A percentile compares a stretch with the other conserved stretches of the same genome.
Conservation (phyloP, 2,888 invertebrate species). For the Apamea crenata region DNA sequence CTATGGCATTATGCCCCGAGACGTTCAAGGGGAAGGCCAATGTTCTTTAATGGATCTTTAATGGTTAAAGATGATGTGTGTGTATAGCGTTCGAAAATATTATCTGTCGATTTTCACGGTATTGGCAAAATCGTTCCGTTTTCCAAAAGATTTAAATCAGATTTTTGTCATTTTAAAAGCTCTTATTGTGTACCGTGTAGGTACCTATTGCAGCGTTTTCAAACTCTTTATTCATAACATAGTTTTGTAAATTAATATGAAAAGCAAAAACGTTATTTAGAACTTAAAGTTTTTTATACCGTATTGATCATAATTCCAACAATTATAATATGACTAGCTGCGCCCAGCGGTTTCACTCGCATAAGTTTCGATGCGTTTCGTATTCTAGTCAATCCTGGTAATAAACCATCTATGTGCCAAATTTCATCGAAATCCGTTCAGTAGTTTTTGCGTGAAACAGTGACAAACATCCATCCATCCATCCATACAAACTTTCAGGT, state of each 20-base stretch:
- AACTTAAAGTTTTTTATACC: neutral
- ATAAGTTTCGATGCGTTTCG: too few relatives aligned
- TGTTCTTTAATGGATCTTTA: constrained; percentile 49
- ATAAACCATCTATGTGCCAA: too few relatives aligned
- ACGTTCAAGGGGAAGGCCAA: constrained; percentile 39
- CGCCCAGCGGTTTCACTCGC: too few relatives aligned
- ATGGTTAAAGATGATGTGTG: constrained; percentile 7
- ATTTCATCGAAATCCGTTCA: too few relatives aligned
- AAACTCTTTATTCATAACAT: neutral
- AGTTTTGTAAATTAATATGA: neutral
- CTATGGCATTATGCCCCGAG: constrained; percentile 33
- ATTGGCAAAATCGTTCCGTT: neutral
- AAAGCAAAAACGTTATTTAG: neutral
- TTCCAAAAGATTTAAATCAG: neutral
- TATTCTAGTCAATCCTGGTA: too few relatives aligned
- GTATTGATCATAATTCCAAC: neutral
- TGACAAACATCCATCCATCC: too few relatives aligned
- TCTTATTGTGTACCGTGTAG: neutral
- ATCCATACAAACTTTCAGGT: too few relatives aligned
- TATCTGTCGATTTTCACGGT: neutral
- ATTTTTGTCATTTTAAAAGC: neutral
- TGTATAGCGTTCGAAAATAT: constrained; percentile 10
- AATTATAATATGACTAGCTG: too few relatives aligned
- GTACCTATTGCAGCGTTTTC: neutral
- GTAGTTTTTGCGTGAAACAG: too few relatives aligned